Conservation (phyloP, 1,140 invertebrate species). For the Babylonia areolata region DNA sequence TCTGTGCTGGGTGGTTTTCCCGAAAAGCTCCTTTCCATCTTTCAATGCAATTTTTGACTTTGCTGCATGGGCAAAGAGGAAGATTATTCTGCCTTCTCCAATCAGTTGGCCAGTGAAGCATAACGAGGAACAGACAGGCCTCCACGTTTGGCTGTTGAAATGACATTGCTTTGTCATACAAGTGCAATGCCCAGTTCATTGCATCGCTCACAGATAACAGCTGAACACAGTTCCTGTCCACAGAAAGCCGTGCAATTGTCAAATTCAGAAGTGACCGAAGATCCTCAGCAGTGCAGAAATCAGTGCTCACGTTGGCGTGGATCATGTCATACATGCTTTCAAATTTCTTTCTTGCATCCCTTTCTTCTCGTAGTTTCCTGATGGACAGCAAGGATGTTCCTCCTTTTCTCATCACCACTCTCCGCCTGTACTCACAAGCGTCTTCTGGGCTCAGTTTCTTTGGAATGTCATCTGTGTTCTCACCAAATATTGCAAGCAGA, state of each 20-base stretch:
- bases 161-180: constrained; percentile 13
- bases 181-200: constrained; percentile 15
- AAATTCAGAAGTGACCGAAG: constrained; percentile 22
- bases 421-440: constrained; percentile 40
- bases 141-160: constrained; percentile 34
- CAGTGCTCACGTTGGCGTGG: constrained; percentile 28
- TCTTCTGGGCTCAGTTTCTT: constrained; percentile 25
- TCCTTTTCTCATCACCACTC: constrained; percentile 33
- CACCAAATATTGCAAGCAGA: constrained; percentile 48
- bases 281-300: constrained; percentile 34
- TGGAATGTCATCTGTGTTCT: constrained; percentile 35
- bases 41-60: constrained; percentile 22
- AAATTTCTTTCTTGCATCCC: constrained; percentile 54
- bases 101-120: constrained; percentile 43
- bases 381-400: constrained; percentile 36
- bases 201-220: neutral
- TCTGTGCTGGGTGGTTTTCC: constrained; percentile 40
- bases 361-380: constrained; percentile 60
- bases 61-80: constrained; percentile 19
- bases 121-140: constrained; percentile 40
- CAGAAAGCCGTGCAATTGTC: constrained; percentile 1
- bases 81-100: constrained; percentile 20
- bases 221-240: neutral
- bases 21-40: constrained; percentile 44
- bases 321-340: constrained; percentile 21